Percentiles rank a stretch among this genome's conserved stretches.
phyloP scores from a whole-genome alignment of 2,113 vertebrate genomes.

The Equus przewalskii region DNA sequence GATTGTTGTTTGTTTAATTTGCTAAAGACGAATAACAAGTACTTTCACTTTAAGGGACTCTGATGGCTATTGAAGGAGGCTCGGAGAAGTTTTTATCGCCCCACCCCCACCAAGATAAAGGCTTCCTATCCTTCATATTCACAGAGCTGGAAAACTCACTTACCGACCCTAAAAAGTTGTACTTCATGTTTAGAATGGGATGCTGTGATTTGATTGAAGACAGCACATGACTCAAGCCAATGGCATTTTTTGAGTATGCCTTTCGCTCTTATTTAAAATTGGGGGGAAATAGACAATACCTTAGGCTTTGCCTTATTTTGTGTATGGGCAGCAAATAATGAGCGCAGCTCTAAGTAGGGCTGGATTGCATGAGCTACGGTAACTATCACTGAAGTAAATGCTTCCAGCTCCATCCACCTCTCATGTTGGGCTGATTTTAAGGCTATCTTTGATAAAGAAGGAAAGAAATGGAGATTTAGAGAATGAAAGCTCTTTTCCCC shows the following conservation, averaged over 20 bases:
- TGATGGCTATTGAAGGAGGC: slow-evolving; percentile 82
- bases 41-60: slow-evolving; percentile 90
- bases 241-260: not conserved
- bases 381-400: not conserved
- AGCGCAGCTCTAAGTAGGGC: rapidly evolving
- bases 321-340: too few relatives aligned
- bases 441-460: not conserved
- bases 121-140: slow-evolving; percentile 77
- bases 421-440: not conserved
- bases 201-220: not conserved
- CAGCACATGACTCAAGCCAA: not conserved
- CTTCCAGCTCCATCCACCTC: not conserved
- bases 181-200: not conserved
- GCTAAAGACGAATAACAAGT: slow-evolving; percentile 87
- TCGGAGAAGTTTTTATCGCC: slow-evolving; percentile 73
- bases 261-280: not conserved
- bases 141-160: slow-evolving; percentile 80
- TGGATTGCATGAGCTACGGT: too few relatives aligned
- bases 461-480: not conserved
- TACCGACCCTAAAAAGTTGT: not conserved
- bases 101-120: slow-evolving; percentile 80
- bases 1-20: slow-evolving; percentile 89
- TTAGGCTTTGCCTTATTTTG: not conserved
- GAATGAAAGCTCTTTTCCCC: not conserved
- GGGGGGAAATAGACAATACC: not conserved